phyloP scores from a whole-genome alignment of 2,113 vertebrate species.

The Cynopterus brachyotis region DNA sequence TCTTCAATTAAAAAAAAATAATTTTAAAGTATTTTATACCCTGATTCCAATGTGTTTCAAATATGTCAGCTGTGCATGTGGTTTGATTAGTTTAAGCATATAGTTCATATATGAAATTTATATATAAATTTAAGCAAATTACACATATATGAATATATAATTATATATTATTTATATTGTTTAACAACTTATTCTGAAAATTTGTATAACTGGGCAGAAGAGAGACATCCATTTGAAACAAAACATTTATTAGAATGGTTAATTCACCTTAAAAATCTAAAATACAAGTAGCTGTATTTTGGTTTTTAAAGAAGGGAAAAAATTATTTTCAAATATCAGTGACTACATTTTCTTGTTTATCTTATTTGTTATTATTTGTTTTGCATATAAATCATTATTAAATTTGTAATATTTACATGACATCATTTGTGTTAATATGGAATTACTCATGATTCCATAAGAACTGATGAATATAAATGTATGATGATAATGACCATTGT shows the following conservation, averaged over 20 bases:
- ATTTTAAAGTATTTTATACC: neutral
- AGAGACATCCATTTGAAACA: neutral
- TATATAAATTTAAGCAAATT: neutral
- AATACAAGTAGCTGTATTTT: neutral
- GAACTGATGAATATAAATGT: neutral
- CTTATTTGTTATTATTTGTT: neutral
- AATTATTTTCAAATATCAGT: neutral
- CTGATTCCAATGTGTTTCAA: neutral
- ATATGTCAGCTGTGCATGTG: neutral
- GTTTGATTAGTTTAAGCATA: neutral
- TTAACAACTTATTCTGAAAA: neutral
- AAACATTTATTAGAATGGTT: neutral
- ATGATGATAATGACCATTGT: neutral
- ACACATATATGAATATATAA: neutral
- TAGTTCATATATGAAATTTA: neutral
- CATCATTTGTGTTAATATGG: neutral
- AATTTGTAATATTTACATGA: neutral
- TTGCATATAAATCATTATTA: neutral
- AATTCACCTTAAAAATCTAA: neutral
- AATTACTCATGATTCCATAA: neutral
- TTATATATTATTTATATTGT: neutral
- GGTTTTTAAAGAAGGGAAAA: neutral
- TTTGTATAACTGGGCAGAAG: neutral
- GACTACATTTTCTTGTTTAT: neutral
- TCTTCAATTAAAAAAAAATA: neutral